Percentiles rank a stretch among this genome's conserved stretches.
phyloP scores from a whole-genome alignment of 2,888 invertebrate species.

The Chesias legatella region DNA sequence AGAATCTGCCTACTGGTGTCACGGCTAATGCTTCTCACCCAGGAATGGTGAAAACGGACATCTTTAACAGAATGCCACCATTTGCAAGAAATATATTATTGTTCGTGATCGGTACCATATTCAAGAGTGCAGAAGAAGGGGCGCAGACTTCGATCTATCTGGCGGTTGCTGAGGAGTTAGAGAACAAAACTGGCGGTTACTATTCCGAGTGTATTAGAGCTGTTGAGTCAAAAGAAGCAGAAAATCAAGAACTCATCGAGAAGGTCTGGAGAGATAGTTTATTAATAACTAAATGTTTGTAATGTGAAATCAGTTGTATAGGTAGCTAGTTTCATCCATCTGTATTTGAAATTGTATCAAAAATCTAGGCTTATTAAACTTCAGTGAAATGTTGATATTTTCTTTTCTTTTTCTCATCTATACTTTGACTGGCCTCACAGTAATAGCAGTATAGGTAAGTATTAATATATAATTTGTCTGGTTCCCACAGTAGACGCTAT shows the following conservation, averaged over 20 bases:
- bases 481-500: no score
- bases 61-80: slow-evolving; percentile 82
- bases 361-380: no score
- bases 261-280: slow-evolving; percentile 85
- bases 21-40: slow-evolving; percentile 91
- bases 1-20: slow-evolving; percentile 73
- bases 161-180: slow-evolving; percentile 86
- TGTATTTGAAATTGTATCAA: no score
- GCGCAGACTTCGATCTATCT: slow-evolving; percentile 88
- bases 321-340: no score
- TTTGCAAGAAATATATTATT: slow-evolving; percentile 65
- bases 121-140: slow-evolving; percentile 86
- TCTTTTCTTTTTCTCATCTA: no score
- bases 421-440: no score
- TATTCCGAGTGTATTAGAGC: slow-evolving; percentile 86
- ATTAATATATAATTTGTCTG: no score
- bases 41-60: slow-evolving; percentile 89
- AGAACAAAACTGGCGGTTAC: slow-evolving; percentile 86
- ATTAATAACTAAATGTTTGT: slow-evolving; percentile 27
- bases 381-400: no score
- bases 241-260: slow-evolving; percentile 83
- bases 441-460: no score
- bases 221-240: slow-evolving; percentile 72
- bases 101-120: slow-evolving; percentile 80
- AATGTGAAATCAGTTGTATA: neutral